Evolutionary conservation across 2,797 vertebrate genomes (phyloP).

Genomic region (Paedocypris micromegethes): DNA sequence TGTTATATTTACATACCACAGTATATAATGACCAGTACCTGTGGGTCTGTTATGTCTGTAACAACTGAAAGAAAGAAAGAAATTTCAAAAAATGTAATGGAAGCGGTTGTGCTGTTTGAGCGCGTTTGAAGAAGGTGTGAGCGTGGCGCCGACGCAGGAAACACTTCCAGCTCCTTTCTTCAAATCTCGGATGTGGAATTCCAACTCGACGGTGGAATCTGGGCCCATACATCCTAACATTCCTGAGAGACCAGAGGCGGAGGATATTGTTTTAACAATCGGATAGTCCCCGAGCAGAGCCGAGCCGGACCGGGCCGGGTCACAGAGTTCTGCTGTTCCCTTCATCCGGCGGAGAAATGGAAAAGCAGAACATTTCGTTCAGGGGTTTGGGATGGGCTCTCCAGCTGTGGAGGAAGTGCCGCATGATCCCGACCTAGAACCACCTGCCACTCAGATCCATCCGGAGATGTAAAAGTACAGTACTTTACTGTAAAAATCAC

Average conservation of each 20-base stretch:
- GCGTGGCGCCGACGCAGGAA: constrained; percentile 35
- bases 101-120: no score
- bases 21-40: no score
- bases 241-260: constrained; percentile 42
- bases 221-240: constrained; percentile 37
- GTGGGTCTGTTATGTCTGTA: no score
- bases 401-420: constrained; percentile 30
- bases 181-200: constrained; percentile 49
- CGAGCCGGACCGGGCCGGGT: constrained; percentile 2
- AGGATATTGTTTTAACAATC: constrained; percentile 48
- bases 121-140: constrained; percentile 28
- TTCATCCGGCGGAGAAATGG: constrained; percentile 38
- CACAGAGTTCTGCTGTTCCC: constrained; percentile 43
- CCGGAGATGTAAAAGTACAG: background rate
- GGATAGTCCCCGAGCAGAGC: constrained; percentile 36
- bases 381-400: constrained; percentile 36
- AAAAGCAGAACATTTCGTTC: constrained; percentile 46
- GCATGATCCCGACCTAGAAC: background rate
- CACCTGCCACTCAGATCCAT: constrained; percentile 19
- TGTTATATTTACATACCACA: no score
- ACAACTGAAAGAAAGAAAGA: no score
- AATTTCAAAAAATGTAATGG: no score
- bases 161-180: constrained; percentile 32
- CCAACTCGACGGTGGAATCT: constrained; percentile 39
- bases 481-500: no score